Base-by-base conservation (phyloP, 2,888 invertebrate genomes). In the Dysmachus trigonus region DNA sequence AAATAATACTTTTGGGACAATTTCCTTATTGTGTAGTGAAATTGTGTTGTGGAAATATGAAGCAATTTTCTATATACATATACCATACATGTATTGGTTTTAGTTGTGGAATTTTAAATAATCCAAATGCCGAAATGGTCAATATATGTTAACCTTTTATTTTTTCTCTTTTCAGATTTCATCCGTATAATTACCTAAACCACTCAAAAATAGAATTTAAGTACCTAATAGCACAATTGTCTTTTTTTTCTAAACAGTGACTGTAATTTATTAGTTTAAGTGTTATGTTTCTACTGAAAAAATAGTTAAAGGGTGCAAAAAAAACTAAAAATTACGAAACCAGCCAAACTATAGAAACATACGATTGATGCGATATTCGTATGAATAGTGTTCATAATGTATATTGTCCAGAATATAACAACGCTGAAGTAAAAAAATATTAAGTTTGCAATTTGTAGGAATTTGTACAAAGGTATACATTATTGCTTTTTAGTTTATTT, bases 181-280 rank as follows among this genome's bases (percentile, higher is more conserved):
- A 83, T 38, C 30, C 47, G 72, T 38, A n/a, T 72, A 15, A 72
- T 41, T 72, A 71, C 47, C 72, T 83, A 83, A 83, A 83, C 22
- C 38, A 71, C 27, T 41, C 30, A 71, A 72, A 79, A 41, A 72
- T 27, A 13, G 41, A 83, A 41, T 38, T 83, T 83, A 81, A 30
- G 83, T 72, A 83, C 10, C 30, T 30, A 41, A n/a, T 83, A 72
- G 83, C 83, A 83, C 83, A 83, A 83, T 72, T 38, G 41, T 81
- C 38, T 72, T 38, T 30, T 72, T 83, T 73, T 83, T n/a, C n/a
- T 72, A 83, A 83, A 72, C 72, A 83, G 72, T 27, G 22, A 83
- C 27, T 83, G 72, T 83, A 83, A 83, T 41, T 72, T 72, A 83
- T 41, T 83, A 83, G 47, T 15, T 71, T 83, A 83, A 83, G 83